Evolutionary conservation across 2,113 vertebrate genomes (phyloP).

Genomic region (Stictonetta naevosa): DNA sequence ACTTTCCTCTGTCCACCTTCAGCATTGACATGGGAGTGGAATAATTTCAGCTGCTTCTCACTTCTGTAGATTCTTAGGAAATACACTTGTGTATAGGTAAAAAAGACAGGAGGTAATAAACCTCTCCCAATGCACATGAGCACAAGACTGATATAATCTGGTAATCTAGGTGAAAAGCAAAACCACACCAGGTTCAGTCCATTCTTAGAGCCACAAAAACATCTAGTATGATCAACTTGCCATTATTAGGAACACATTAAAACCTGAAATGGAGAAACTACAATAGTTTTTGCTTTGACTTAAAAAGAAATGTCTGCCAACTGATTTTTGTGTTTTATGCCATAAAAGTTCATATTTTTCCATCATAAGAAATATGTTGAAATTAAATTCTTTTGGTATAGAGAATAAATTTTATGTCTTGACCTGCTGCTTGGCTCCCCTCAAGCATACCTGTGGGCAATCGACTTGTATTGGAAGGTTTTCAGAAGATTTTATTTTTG

Average conservation of each 20-base stretch:
- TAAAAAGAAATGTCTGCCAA: background rate
- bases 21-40: rapidly evolving
- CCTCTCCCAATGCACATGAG: background rate
- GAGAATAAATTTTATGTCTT: background rate
- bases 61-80: background rate
- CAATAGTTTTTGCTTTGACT: background rate
- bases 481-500: background rate
- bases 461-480: background rate
- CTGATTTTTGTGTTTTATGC: background rate
- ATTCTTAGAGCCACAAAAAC: background rate
- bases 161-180: background rate
- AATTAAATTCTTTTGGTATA: rapidly evolving
- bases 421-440: background rate
- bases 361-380: background rate
- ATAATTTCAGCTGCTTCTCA: background rate
- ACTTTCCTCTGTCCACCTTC: background rate
- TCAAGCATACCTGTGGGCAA: background rate
- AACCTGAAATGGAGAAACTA: background rate
- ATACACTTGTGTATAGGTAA: background rate
- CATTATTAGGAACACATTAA: background rate
- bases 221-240: background rate
- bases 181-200: background rate
- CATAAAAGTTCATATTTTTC: background rate
- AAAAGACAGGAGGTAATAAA: background rate
- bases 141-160: background rate